These are phyloP conservation scores for Cinara cedri DNA, from an alignment of 2,888 invertebrate species.

Conservation along the genomic window DNA sequence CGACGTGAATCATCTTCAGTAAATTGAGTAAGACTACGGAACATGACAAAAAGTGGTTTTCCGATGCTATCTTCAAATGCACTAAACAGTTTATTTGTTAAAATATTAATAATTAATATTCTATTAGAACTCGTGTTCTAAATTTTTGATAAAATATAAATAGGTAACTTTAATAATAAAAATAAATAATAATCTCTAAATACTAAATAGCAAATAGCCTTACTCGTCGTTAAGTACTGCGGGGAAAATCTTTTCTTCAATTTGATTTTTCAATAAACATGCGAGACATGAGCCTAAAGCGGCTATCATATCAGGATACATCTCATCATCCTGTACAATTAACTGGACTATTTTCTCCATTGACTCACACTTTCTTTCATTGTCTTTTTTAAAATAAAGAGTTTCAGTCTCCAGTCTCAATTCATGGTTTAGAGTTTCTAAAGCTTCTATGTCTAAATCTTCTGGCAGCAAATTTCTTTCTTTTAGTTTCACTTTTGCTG, in stretches of 20 bases:
- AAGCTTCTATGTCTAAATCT: slow-evolving; percentile 48
- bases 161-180: not conserved
- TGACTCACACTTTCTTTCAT: slow-evolving; percentile 66
- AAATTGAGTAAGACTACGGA: slow-evolving; percentile 78
- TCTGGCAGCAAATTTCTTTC: slow-evolving; percentile 47
- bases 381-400: slow-evolving; percentile 56
- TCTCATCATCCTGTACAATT: slow-evolving; percentile 68
- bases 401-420: slow-evolving; percentile 52
- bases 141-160: no score
- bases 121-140: no score
- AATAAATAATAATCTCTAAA: not conserved
- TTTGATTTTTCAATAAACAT: slow-evolving; percentile 66
- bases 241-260: slow-evolving; percentile 65
- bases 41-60: slow-evolving; percentile 85
- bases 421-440: slow-evolving; percentile 56
- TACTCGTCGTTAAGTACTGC: slow-evolving; percentile 65
- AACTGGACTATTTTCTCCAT: slow-evolving; percentile 72
- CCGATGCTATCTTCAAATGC: slow-evolving; percentile 77
- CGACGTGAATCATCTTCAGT: slow-evolving; percentile 76
- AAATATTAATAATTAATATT: no score
- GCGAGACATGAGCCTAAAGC: slow-evolving; percentile 69
- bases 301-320: slow-evolving; percentile 69
- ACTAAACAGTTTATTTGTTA: slow-evolving; percentile 62
- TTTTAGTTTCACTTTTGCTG: slow-evolving; percentile 58
- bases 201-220: slow-evolving; percentile 58